A percentile compares a stretch with the other conserved stretches of the same genome.
Conservation (phyloP, 1,140 invertebrate genomes). For the Drosophila novamexicana region DNA sequence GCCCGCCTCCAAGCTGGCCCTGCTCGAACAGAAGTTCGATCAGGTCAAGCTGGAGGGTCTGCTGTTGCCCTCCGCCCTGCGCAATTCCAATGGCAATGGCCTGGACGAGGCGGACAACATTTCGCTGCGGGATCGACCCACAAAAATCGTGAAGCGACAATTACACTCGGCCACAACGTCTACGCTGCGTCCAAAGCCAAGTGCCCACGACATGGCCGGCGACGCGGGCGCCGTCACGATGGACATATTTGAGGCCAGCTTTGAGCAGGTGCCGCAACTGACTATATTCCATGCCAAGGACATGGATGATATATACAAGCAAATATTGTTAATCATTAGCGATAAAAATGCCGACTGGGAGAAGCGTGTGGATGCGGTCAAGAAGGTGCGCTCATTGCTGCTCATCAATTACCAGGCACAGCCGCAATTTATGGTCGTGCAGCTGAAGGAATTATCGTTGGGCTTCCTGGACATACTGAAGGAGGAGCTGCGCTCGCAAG, state of each 20-base stretch:
- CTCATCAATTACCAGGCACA: slow-evolving; percentile 90
- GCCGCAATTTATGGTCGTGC: slow-evolving; percentile 91
- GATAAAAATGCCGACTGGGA: slow-evolving; percentile 96
- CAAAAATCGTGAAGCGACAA: slow-evolving; percentile 75
- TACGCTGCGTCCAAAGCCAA: slow-evolving; percentile 48
- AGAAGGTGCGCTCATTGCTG: slow-evolving; percentile 92
- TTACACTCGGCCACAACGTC: slow-evolving; percentile 53
- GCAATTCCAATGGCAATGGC: slow-evolving; percentile 56
- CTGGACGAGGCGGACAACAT: slow-evolving; percentile 78
- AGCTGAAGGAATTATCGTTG: slow-evolving; percentile 92
- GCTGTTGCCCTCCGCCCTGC: slow-evolving; percentile 89
- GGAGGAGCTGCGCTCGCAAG: slow-evolving; percentile 91
- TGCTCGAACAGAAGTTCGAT: slow-evolving; percentile 94
- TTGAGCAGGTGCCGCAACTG: slow-evolving; percentile 92
- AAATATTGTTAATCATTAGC: slow-evolving; percentile 90
- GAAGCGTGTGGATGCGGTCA: slow-evolving; percentile 94
- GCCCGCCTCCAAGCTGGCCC: slow-evolving; percentile 91
- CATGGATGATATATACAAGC: slow-evolving; percentile 92
- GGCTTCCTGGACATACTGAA: slow-evolving; percentile 93
- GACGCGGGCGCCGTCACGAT: slow-evolving; percentile 94
- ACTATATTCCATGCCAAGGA: slow-evolving; percentile 94
- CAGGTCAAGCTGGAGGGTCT: slow-evolving; percentile 92
- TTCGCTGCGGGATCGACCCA: slow-evolving; percentile 62
- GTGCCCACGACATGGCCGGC: slow-evolving; percentile 42
- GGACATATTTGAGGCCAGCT: slow-evolving; percentile 93